These are phyloP conservation scores for Grammomys dolichurus DNA, from an alignment of 2,113 vertebrate species.

Conservation along the genomic window DNA sequence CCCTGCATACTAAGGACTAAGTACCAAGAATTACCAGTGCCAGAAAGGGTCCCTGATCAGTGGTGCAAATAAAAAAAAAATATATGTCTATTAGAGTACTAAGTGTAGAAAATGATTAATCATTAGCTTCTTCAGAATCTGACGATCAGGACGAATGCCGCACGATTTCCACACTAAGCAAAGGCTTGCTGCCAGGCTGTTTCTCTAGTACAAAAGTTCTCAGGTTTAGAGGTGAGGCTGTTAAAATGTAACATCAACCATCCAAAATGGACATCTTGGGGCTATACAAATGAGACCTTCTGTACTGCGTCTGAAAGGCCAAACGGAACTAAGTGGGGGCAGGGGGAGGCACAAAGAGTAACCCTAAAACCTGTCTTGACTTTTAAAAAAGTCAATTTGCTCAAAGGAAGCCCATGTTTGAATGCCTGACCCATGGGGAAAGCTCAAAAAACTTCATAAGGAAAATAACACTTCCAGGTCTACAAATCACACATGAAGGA, in stretches of 20 bases:
- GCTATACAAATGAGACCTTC: constrained; percentile 58
- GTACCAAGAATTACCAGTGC: background rate
- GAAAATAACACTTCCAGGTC: background rate
- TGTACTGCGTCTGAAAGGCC: constrained; percentile 64
- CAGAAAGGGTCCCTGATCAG: background rate
- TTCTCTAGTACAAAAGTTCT: constrained; percentile 53
- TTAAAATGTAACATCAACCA: constrained; percentile 71
- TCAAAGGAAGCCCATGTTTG: background rate
- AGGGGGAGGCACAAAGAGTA: background rate
- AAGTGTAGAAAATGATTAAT: constrained; percentile 21
- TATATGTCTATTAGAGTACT: constrained; percentile 7
- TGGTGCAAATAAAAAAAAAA: background rate
- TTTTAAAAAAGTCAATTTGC: background rate
- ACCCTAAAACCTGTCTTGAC: background rate
- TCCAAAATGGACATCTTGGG: background rate
- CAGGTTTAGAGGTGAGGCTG: constrained; percentile 15
- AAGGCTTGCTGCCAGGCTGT: background rate
- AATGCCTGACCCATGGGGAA: background rate
- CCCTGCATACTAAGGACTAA: background rate
- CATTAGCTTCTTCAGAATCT: constrained; percentile 33
- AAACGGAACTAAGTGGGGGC: background rate
- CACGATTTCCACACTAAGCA: background rate
- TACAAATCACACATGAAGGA: background rate
- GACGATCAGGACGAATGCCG: constrained; percentile 16
- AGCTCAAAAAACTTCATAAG: background rate